These are phyloP conservation scores for Geotria australis DNA, from an alignment of 2,797 vertebrate genomes.

Conservation along the genomic window DNA sequence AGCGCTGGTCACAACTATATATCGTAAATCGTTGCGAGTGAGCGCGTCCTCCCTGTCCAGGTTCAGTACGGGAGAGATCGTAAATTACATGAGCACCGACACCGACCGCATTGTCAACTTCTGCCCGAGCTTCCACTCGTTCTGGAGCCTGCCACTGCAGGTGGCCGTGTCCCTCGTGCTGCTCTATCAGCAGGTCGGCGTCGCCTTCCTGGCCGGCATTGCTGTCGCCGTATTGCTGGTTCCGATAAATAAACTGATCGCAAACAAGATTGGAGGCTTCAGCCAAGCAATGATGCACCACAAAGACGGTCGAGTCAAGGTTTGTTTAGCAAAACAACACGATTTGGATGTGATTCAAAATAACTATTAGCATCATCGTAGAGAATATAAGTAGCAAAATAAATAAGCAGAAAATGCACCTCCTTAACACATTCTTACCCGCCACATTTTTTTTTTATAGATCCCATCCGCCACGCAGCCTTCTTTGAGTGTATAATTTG, in stretches of 20 bases:
- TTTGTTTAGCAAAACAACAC: conserved; percentile 7
- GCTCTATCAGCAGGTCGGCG: conserved; percentile 51
- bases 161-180: conserved; percentile 51
- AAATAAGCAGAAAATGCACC: too few relatives aligned
- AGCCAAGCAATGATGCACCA: conserved; percentile 38
- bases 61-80: conserved; percentile 34
- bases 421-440: neutral
- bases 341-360: too few relatives aligned
- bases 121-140: conserved; percentile 51
- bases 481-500: too few relatives aligned
- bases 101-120: conserved; percentile 47
- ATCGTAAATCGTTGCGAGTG: conserved; percentile 35
- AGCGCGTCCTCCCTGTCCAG: conserved; percentile 18
- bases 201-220: conserved; percentile 50
- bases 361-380: too few relatives aligned
- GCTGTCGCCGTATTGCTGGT: conserved; percentile 41
- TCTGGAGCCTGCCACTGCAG: conserved; percentile 61
- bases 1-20: conserved; percentile 31
- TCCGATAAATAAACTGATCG: conserved; percentile 62
- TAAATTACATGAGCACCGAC: conserved; percentile 77
- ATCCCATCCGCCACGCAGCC: too few relatives aligned
- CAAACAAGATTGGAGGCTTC: conserved; percentile 36
- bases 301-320: conserved; percentile 70
- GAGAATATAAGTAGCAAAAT: too few relatives aligned
- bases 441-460: too few relatives aligned